Base-by-base conservation (phyloP, 2,888 invertebrate genomes). In the Agrilus mali region DNA sequence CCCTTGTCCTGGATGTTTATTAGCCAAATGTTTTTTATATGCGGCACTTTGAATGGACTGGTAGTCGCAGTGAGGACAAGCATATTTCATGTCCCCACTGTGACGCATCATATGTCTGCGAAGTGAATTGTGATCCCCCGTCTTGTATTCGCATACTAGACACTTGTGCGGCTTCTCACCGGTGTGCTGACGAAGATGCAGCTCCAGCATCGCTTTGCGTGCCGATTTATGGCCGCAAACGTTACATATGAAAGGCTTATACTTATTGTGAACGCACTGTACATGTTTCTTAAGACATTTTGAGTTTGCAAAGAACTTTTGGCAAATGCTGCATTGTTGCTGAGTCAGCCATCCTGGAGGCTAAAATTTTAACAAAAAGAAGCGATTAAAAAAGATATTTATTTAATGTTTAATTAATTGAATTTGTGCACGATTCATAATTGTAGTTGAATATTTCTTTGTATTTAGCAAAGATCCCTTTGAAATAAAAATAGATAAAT, bases 101-200 rank as follows among this genome's bases (percentile, higher is more conserved):
- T 78, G 77, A 52, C 78, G 70, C 75, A 79, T 73, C 56, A 64
- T 73, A 67, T 75, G 82, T 58, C 71, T 76, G 55, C 82, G 66
- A 42, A 86, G 64, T 3, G 82, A 82, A 60, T 85, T 86, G 51
- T 83, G 84, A 67, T 86, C 86, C 0, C 81, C 78, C 3, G 84
- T 81, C 47, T 72, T 71, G 59, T 81, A 87, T 8, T 73, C 69
- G 56, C 86, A 86, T 16, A 71, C 63, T 32, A 77, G 72, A 57
- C 87, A 87, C 41, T 75, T 72, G 52, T 80, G 77, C 0, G 86
- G 86, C 58, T 86, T 86, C 53, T 84, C 84, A 4, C 85, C 81
- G 0, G 85, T 84, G 54, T 86, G 86, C 52, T 81, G 82, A 10
- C 86, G 67, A 54, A 80, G 67, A 60, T 87, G 86, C 51, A 85